Evolutionary conservation across 30 jellyfish, hydroid and myxozoan species (phyloP).

Genomic region (Pseudorhiza aurosa): DNA sequence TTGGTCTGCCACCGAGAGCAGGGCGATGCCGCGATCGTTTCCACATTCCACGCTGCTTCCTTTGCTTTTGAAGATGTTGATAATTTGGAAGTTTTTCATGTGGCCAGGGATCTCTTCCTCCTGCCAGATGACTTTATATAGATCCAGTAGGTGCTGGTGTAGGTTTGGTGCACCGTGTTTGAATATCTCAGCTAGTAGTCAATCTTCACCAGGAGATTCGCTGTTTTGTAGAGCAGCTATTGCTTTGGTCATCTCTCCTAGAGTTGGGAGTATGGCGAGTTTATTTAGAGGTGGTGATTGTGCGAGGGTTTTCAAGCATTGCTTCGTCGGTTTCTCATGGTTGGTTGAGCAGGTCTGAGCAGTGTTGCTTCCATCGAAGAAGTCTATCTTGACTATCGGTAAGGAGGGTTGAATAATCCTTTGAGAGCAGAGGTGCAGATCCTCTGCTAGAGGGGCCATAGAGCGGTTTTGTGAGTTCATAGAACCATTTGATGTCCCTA

Average conservation of each 20-base stretch:
- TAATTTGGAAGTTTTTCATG: neutral
- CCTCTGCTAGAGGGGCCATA: too few relatives aligned
- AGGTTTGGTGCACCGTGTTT: constrained; percentile 1
- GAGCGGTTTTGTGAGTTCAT: too few relatives aligned
- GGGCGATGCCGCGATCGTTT: constrained; percentile 55
- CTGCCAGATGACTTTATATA: constrained; percentile 6
- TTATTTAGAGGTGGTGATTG: too few relatives aligned
- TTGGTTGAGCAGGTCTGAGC: too few relatives aligned
- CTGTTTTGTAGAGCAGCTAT: neutral
- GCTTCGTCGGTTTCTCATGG: too few relatives aligned
- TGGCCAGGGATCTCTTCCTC: constrained; percentile 1
- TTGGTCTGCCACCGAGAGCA: constrained; percentile 44
- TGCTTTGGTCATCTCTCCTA: constrained; percentile 13
- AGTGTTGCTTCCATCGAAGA: too few relatives aligned
- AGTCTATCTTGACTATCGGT: too few relatives aligned
- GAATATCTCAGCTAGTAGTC: constrained; percentile 42
- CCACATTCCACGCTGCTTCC: constrained; percentile 26
- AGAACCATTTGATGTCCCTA: too few relatives aligned
- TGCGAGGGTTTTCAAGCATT: too few relatives aligned
- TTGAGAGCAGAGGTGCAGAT: too few relatives aligned
- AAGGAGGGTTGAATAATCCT: too few relatives aligned
- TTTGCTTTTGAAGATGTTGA: constrained; percentile 9
- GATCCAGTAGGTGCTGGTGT: neutral
- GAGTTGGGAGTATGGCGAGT: too few relatives aligned
- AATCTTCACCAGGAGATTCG: constrained; percentile 50